These are phyloP conservation scores for Rachycentron canadum DNA, from an alignment of 2,797 vertebrate species.

Conservation along the genomic window DNA sequence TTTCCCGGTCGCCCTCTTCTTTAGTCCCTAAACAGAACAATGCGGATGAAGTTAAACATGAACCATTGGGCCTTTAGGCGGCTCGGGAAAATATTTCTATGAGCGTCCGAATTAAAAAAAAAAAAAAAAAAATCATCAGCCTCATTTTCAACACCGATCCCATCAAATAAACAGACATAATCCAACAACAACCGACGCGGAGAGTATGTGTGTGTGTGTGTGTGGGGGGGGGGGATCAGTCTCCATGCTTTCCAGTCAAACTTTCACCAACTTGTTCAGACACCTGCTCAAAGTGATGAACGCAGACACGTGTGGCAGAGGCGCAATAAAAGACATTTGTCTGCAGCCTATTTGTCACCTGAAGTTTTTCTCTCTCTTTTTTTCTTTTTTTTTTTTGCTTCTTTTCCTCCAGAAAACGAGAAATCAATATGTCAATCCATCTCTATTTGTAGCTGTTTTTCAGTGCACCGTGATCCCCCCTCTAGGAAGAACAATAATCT, in stretches of 20 bases:
- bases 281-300: not conserved
- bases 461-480: conserved; percentile 92
- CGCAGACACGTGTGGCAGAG: conserved; percentile 7
- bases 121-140: too few species aligned
- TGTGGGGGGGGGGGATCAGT: not conserved
- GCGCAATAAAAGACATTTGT: conserved; percentile 64
- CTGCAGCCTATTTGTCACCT: conserved; percentile 78
- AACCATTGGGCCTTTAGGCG: not conserved
- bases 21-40: conserved; percentile 86
- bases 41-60: not conserved
- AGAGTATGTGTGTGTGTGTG: too few species aligned
- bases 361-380: conserved; percentile 56
- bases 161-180: not conserved
- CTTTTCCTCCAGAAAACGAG: conserved; percentile 79
- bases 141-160: not conserved
- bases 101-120: too few species aligned
- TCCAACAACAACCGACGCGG: conserved; percentile 3
- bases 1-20: conserved; percentile 95
- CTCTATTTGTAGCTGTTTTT: conserved; percentile 92
- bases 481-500: conserved; percentile 99
- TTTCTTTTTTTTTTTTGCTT: conserved; percentile 29
- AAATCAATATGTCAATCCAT: conserved; percentile 95
- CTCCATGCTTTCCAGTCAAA: conserved; percentile 26
- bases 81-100: not conserved
- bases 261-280: conserved; percentile 44